Percentiles rank a stretch among this genome's conserved stretches.
phyloP scores from a whole-genome alignment of 2,888 invertebrate genomes.

The Sminthurinus aureus region DNA sequence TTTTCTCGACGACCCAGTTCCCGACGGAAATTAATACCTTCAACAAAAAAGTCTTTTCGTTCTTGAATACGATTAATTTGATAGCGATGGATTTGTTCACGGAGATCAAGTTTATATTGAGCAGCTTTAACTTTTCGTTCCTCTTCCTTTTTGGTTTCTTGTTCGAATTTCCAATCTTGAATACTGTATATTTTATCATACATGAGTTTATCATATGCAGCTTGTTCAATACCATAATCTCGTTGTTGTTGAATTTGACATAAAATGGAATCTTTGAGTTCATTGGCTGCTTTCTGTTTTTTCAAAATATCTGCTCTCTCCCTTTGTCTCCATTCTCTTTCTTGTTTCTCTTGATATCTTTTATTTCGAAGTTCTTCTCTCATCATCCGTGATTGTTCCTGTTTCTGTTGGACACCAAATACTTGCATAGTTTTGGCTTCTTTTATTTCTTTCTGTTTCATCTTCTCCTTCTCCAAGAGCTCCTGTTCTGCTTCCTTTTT shows the following conservation, averaged over 20 bases:
- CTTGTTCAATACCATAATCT: constrained; percentile 52
- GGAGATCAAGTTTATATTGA: constrained; percentile 54
- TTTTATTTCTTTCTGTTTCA: constrained; percentile 43
- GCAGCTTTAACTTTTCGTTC: constrained; percentile 49
- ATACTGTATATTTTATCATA: constrained; percentile 54
- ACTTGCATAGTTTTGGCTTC: constrained; percentile 46
- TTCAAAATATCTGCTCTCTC: constrained; percentile 48
- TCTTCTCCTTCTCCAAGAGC: constrained; percentile 35
- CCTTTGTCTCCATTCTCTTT: constrained; percentile 57
- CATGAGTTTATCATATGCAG: constrained; percentile 54
- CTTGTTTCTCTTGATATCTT: constrained; percentile 52
- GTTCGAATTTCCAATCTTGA: constrained; percentile 50
- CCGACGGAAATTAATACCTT: constrained; percentile 51
- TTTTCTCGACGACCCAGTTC: constrained; percentile 47
- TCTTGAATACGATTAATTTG: constrained; percentile 55
- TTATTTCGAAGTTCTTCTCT: constrained; percentile 57
- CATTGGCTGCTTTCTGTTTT: constrained; percentile 41
- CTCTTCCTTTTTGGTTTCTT: constrained; percentile 48
- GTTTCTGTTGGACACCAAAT: constrained; percentile 50
- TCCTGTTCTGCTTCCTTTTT: constrained; percentile 51
- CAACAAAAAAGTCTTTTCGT: constrained; percentile 55
- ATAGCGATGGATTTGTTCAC: constrained; percentile 56
- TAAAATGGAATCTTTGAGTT: constrained; percentile 50
- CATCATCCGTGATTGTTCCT: constrained; percentile 50
- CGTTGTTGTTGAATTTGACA: constrained; percentile 53